Percentiles rank a stretch among this genome's conserved stretches.
These are phyloP conservation scores for Monochamus saltuarius DNA, from an alignment of 1,140 invertebrate species.

Conservation along the genomic window DNA sequence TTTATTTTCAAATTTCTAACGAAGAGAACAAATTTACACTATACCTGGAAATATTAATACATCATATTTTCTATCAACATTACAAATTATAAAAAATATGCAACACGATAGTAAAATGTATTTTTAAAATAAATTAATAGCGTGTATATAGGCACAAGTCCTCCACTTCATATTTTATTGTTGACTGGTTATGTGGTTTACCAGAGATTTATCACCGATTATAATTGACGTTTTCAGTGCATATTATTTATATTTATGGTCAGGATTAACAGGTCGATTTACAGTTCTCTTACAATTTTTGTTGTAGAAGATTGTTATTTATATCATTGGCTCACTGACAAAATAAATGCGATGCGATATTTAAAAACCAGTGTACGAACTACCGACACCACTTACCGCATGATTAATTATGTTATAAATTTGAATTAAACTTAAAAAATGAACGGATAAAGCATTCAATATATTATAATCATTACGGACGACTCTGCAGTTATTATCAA, in stretches of 20 bases:
- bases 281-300: slow-evolving; percentile 30
- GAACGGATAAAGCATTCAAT: too few species aligned
- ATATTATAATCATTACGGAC: too few species aligned
- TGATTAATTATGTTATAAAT: too few species aligned
- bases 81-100: background rate
- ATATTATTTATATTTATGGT: slow-evolving; percentile 36
- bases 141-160: slow-evolving; percentile 18
- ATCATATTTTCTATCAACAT: too few species aligned
- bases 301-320: slow-evolving; percentile 1
- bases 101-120: background rate
- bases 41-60: too few species aligned
- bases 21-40: too few species aligned
- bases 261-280: slow-evolving; percentile 34
- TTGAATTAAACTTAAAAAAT: too few species aligned
- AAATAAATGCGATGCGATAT: too few species aligned
- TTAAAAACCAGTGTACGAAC: too few species aligned
- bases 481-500: too few species aligned
- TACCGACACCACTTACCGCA: too few species aligned
- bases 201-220: slow-evolving; percentile 35
- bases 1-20: too few species aligned
- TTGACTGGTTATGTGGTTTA: slow-evolving; percentile 30
- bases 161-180: slow-evolving; percentile 21
- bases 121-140: slow-evolving; percentile 22
- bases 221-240: slow-evolving; percentile 37
- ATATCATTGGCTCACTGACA: background rate